These are phyloP conservation scores for Todiramphus saurophagus DNA, from an alignment of 2,113 vertebrate genomes.

Conservation along the genomic window DNA sequence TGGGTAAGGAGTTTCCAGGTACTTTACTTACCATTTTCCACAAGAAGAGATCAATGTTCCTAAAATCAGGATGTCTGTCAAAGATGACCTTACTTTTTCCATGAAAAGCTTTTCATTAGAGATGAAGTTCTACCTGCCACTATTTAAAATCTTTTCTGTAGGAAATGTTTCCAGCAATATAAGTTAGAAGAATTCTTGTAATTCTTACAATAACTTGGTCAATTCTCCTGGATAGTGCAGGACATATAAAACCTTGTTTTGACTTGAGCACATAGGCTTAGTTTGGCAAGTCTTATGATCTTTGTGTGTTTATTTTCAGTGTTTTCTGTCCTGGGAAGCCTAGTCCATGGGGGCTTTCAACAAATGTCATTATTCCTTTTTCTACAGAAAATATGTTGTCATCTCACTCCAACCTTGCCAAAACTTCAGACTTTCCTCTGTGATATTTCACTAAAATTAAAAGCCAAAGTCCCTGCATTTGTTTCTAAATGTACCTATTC, in stretches of 20 bases:
- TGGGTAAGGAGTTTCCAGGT: background rate
- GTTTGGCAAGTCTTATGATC: background rate
- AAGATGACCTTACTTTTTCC: accelerated
- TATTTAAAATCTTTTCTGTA: background rate
- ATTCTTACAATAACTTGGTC: background rate
- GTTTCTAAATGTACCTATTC: background rate
- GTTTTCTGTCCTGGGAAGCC: background rate
- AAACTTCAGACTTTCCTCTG: background rate
- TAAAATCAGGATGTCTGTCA: background rate
- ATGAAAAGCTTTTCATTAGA: background rate
- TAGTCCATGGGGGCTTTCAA: background rate
- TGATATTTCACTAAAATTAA: background rate
- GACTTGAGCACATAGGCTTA: background rate
- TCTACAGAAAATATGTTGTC: background rate
- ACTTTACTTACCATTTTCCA: background rate
- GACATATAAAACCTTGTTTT: background rate
- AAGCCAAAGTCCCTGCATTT: background rate
- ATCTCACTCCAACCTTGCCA: background rate
- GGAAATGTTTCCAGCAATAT: background rate
- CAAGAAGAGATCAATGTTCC: background rate
- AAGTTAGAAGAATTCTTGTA: too few relatives aligned
- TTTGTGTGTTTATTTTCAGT: background rate
- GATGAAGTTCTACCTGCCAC: background rate
- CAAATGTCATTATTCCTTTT: background rate
- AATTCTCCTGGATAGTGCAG: background rate